Evolutionary conservation across 2,113 vertebrate species (phyloP), one percentile per base, ranked within the genome.

Genomic region (Brachirus orientalis): DNA sequence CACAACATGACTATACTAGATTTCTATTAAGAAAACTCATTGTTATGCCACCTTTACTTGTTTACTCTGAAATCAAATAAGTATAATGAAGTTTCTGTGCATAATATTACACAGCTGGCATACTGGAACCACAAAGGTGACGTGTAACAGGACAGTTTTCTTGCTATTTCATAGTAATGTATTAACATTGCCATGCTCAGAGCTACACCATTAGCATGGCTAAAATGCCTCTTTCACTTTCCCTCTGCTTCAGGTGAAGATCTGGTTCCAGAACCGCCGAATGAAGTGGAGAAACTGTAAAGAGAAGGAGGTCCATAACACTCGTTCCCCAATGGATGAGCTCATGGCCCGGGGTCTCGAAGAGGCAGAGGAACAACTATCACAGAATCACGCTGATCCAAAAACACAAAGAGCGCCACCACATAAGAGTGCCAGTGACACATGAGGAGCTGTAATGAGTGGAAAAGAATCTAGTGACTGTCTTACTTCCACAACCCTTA

Each of bases 281-380:
- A 99, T 98, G 96, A 99, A 99, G 80, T 98, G 97, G 97, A 93
- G 97, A 82, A 99, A 99, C 90, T 97, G 95, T 79, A 97, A 96
- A 91, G 97, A 99, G 89, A 98, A 96, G 82, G 96, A 98, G 90
- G 73, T 85, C 41, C 84, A 92, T 18, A 77, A 57, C 69, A 75
- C 72, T 19, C 86, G 85, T 17, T 89, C 90, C 18, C 83, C 84
- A 0, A 89, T 89, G 86, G 90, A 93, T 20, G 91, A 91, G 75
- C 88, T 91, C 19, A 81, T 91, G 84, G 74, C 80, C 40, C 76
- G 43, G 44, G 88, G 89, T 70, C 75, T 84, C 0, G 72, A 83
- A 50, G 84, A 82, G 13, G 80, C 82, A n/a, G 85, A 86, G 14
- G 87, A 80, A 12, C 59, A 72, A 56, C 41, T 67, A 57, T 44